These are phyloP conservation scores for Drosophila neotestacea DNA, from an alignment of 2,888 invertebrate species.

Conservation along the genomic window DNA sequence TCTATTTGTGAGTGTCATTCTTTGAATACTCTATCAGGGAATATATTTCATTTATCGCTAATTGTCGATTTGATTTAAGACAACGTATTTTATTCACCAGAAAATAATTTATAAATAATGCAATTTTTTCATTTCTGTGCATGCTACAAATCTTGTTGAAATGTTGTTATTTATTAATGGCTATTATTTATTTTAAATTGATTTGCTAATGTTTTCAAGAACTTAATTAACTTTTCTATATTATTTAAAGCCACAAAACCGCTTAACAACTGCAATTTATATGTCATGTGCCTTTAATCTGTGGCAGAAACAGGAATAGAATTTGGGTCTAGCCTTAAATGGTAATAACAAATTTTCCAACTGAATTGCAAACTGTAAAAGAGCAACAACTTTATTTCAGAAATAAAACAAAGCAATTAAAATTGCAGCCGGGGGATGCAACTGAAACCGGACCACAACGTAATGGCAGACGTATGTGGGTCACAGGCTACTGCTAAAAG, in stretches of 20 bases:
- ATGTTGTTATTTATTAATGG: too few species aligned
- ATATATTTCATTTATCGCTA: neutral
- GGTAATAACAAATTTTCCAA: conserved; percentile 28
- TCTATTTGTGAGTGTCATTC: neutral
- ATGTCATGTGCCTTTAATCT: conserved; percentile 15
- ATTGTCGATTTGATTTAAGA: neutral
- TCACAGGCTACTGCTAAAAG: conserved; percentile 59
- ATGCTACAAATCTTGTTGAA: too few species aligned
- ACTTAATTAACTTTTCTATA: neutral
- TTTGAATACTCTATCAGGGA: neutral
- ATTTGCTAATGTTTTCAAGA: neutral
- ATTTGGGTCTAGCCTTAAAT: conserved; percentile 3
- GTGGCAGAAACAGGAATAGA: neutral
- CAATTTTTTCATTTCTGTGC: too few species aligned
- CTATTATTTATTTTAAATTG: too few species aligned
- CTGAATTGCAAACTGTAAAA: conserved; percentile 19
- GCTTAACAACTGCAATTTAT: conserved; percentile 20
- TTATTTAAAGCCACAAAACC: neutral
- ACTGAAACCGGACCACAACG: conserved; percentile 27
- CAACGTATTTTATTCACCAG: too few species aligned
- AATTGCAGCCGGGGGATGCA: conserved; percentile 53
- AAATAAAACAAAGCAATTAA: conserved; percentile 77
- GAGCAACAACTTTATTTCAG: conserved; percentile 50
- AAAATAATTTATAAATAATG: too few species aligned
- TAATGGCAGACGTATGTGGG: conserved; percentile 64